Evolutionary conservation across 1,140 invertebrate species (phyloP), one percentile per base, ranked within the genome.

Genomic region (Armadillidium nasatum): DNA sequence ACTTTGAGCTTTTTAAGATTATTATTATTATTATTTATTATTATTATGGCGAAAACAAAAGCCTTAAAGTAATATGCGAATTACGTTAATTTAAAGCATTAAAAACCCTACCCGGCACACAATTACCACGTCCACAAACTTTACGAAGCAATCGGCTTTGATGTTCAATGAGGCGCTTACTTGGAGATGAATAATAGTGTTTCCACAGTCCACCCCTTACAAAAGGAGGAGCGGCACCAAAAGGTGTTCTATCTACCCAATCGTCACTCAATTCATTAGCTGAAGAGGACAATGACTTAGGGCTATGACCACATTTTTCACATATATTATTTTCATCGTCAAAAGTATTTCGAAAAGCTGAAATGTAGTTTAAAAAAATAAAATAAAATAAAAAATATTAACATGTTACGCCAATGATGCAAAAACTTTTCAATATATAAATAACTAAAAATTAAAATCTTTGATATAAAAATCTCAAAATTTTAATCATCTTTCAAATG

Each of bases 81-180:
- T 33, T 33, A 33, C 33, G 1, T 33, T 33, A 33, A 33, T 33
- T 33, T 33, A 60, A 60, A 60, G 50, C 50, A 60, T 60, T 60
- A 60, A 60, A 15, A 19, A 73, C 67, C 74, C 43, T 79, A 79
- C 78, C 78, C 72, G 78, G 78, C 75, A 79, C 44, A 54, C 74
- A 79, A 74, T 72, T 75, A 67, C 76, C 76, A 75, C 78, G 76
- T 67, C 78, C 78, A 71, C 54, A 76, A 72, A 60, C 76, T 60
- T 68, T 43, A 45, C 71, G 60, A 6, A 71, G 69, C 75, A 71
- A 67, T 33, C 33, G 33, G 46, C 68, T 73, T 68, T 69, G 73
- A 45, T 72, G 71, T 33, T 75, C 78, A 66, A 79, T 76, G n/a
- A 73, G 46, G 21, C 78, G 66, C 78, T 79, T 79, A 79, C 78